Evolutionary conservation across 2,888 invertebrate species (phyloP).

Genomic region (Pasiphila rectangulata): DNA sequence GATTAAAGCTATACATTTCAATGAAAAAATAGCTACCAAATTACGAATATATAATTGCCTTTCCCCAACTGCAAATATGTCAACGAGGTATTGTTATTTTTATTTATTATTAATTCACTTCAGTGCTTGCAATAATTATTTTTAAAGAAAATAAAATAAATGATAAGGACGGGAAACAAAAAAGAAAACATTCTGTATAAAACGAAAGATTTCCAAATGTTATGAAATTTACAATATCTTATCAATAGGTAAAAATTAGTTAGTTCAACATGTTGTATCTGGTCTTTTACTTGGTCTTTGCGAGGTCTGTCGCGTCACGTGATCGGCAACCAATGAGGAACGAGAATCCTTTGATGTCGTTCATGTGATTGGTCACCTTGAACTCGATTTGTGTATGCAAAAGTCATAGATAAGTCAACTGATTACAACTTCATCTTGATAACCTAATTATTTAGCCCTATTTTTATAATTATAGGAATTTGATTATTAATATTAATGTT

Average conservation of each 20-base stretch:
- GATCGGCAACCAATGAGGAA: constrained; percentile 36
- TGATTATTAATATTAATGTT: constrained; percentile 5
- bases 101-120: too few species aligned
- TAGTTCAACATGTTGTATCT: constrained; percentile 37
- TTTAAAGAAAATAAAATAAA: constrained; percentile 2
- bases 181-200: constrained; percentile 4
- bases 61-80: constrained; percentile 10
- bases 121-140: constrained; percentile 9
- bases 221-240: constrained; percentile 10
- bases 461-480: constrained; percentile 17
- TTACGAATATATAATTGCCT: constrained; percentile 10
- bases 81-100: constrained; percentile 10
- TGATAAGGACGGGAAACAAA: constrained; percentile 17
- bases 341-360: constrained; percentile 9
- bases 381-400: constrained; percentile 12
- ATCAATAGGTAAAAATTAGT: constrained; percentile 14
- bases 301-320: constrained; percentile 32
- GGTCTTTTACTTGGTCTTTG: constrained; percentile 37
- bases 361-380: constrained; percentile 30
- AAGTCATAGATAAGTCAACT: constrained; percentile 27
- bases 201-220: too few species aligned
- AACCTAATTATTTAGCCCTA: constrained; percentile 11
- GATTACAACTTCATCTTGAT: constrained; percentile 14
- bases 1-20: constrained; percentile 60
- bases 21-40: constrained; percentile 26